phyloP scores from a whole-genome alignment of 1,140 invertebrate genomes.

The Megathymus violae region DNA sequence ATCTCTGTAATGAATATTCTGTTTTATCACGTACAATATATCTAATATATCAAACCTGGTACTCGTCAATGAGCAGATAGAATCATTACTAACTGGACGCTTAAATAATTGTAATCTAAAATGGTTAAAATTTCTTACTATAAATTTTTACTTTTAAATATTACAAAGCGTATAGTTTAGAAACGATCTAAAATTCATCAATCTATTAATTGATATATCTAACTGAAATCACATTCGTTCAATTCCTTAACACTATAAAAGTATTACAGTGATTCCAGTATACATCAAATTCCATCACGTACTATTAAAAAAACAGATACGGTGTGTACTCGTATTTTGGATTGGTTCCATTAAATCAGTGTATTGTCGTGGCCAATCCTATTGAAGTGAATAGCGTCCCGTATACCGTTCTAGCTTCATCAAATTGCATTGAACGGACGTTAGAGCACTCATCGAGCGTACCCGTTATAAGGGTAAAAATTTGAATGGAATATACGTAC shows the following conservation, averaged over 20 bases:
- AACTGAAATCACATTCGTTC: conserved; percentile 7
- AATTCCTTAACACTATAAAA: conserved; percentile 19
- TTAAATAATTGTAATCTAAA: no score
- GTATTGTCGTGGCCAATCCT: conserved; percentile 74
- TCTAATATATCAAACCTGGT: no score
- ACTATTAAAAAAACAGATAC: conserved; percentile 50
- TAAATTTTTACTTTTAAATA: no score
- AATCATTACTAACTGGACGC: no score
- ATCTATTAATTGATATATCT: no score
- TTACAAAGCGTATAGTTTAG: no score
- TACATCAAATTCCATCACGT: conserved; percentile 24
- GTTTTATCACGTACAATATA: no score
- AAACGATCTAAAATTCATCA: no score
- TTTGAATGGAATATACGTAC: conserved; percentile 79
- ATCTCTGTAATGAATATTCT: no score
- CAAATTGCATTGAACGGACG: conserved; percentile 81
- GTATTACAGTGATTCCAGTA: conserved; percentile 10
- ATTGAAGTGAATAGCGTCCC: conserved; percentile 72
- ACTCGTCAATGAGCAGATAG: no score
- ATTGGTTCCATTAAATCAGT: conserved; percentile 74
- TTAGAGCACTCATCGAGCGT: conserved; percentile 76
- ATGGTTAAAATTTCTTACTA: no score
- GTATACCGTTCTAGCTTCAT: conserved; percentile 72
- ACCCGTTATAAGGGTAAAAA: conserved; percentile 76
- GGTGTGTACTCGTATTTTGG: conserved; percentile 44